Conservation (phyloP, 2,113 vertebrate genomes). For the Argyrosomus japonicus region DNA sequence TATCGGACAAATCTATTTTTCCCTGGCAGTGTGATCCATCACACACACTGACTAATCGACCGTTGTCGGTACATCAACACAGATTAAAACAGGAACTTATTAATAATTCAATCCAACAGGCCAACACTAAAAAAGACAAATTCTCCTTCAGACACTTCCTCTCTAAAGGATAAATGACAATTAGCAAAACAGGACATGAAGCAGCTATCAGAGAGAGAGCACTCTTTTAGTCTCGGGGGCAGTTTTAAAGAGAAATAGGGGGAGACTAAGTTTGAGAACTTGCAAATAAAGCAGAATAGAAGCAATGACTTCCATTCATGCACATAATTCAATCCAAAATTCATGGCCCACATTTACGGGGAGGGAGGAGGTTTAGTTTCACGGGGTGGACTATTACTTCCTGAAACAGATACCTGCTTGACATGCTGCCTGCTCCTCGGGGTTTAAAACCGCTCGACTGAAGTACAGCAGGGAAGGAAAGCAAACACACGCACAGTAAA, state of each 20-base stretch:
- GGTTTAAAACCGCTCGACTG: conserved; percentile 44
- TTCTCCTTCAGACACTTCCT: conserved; percentile 32
- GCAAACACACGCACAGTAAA: conserved; percentile 23
- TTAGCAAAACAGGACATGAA: conserved; percentile 30
- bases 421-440: conserved; percentile 26
- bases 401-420: conserved; percentile 36
- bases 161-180: conserved; percentile 57
- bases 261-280: conserved; percentile 25
- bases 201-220: conserved; percentile 9
- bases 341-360: conserved; percentile 54
- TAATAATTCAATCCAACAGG: conserved; percentile 69
- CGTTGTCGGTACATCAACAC: conserved; percentile 32
- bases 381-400: conserved; percentile 23
- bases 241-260: conserved; percentile 1
- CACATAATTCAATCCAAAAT: conserved; percentile 59
- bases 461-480: neutral
- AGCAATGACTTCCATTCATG: conserved; percentile 35
- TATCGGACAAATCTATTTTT: conserved; percentile 56
- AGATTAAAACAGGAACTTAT: conserved; percentile 71
- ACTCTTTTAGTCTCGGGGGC: conserved; percentile 13
- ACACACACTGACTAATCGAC: conserved; percentile 57
- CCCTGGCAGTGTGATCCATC: conserved; percentile 60
- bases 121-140: conserved; percentile 52
- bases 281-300: conserved; percentile 53
- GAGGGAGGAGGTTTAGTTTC: conserved; percentile 29